Percentiles rank a stretch among this genome's conserved stretches.
Evolutionary conservation across 2,797 vertebrate genomes (phyloP).

Genomic region (Argentina silus): DNA sequence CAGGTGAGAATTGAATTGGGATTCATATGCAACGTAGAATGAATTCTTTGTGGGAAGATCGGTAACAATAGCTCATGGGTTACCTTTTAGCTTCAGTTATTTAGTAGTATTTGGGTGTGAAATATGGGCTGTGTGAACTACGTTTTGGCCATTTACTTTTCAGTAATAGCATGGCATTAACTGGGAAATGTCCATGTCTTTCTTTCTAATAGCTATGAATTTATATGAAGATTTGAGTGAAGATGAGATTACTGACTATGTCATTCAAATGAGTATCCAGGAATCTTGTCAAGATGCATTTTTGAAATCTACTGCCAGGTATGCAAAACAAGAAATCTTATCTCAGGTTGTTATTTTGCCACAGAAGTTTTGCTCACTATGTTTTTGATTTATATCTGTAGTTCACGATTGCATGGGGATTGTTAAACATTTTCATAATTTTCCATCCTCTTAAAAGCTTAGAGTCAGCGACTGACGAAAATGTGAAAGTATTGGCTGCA

Average conservation of each 20-base stretch:
- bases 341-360: neutral
- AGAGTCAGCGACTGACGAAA: constrained; percentile 58
- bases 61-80: neutral
- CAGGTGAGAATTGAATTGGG: constrained; percentile 44
- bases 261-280: constrained; percentile 77
- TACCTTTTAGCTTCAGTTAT: neutral
- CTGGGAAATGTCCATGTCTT: neutral
- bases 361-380: neutral
- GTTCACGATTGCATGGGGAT: constrained; percentile 39
- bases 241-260: constrained; percentile 75
- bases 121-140: neutral
- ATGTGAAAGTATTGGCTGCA: constrained; percentile 75
- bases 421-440: neutral
- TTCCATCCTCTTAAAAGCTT: neutral
- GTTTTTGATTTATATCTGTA: constrained; percentile 11
- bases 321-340: constrained; percentile 20
- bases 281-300: constrained; percentile 70
- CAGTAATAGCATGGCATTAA: neutral
- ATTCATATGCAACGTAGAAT: neutral
- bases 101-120: neutral
- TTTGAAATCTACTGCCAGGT: constrained; percentile 71
- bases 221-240: constrained; percentile 68
- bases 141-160: neutral
- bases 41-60: neutral
- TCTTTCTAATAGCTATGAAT: constrained; percentile 66